These are phyloP conservation scores for Perca fluviatilis DNA, from an alignment of 2,113 vertebrate genomes.

Conservation along the genomic window DNA sequence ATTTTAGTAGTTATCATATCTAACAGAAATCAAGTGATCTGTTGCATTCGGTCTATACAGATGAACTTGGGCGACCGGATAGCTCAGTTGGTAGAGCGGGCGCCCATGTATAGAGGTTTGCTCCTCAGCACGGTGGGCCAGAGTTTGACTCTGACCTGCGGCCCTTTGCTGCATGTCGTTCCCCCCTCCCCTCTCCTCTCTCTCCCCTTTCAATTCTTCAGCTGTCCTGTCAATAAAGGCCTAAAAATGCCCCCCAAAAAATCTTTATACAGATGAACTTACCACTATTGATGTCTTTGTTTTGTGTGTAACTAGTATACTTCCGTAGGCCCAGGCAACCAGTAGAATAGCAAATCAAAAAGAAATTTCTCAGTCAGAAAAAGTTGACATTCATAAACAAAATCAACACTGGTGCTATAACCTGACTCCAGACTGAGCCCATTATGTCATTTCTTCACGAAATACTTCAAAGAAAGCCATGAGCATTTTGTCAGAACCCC, in stretches of 20 bases:
- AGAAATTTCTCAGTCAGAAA: not conserved
- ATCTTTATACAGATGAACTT: not conserved
- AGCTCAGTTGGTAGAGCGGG: no score
- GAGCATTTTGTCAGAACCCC: constrained; percentile 19
- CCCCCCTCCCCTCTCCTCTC: no score
- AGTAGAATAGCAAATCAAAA: not conserved
- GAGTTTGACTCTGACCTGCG: no score
- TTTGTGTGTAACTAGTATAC: not conserved
- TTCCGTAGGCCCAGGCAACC: accelerated
- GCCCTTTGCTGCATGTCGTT: no score
- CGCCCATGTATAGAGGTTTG: no score
- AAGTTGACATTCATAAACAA: not conserved
- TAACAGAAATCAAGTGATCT: constrained; percentile 7
- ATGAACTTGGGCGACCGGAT: not conserved
- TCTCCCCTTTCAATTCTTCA: no score
- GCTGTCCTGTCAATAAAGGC: no score
- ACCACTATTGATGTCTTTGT: not conserved
- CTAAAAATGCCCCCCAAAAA: no score
- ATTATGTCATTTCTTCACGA: constrained; percentile 3
- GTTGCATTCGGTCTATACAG: not conserved
- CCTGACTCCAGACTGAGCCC: constrained; percentile 5
- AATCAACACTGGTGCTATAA: not conserved
- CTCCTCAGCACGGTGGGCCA: no score
- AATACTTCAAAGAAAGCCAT: constrained; percentile 26
- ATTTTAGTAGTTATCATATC: constrained; percentile 8